A percentile compares a stretch with the other conserved stretches of the same genome.
Evolutionary conservation across 2,113 vertebrate species (phyloP).

Genomic region (Mionectes macconnelli): DNA sequence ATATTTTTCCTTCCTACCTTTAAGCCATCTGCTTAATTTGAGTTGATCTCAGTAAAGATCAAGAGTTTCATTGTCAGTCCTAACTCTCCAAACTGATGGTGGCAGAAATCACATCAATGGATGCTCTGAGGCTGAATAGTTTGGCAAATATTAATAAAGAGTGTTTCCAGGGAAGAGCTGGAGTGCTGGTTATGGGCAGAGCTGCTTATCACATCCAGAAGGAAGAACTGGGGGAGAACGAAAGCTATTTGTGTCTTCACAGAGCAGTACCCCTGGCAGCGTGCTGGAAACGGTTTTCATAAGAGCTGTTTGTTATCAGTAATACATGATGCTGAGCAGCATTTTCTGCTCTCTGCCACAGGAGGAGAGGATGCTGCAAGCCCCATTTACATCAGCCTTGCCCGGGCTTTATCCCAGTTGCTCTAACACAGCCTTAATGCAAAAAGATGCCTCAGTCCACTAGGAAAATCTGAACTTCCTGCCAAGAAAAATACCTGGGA

Average conservation of each 20-base stretch:
- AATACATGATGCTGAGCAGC: background rate
- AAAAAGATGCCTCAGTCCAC: background rate
- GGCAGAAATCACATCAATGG: background rate
- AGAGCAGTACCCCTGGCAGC: background rate
- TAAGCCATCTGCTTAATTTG: background rate
- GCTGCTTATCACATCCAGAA: background rate
- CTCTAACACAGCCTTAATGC: background rate
- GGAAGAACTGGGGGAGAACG: background rate
- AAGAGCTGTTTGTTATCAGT: background rate
- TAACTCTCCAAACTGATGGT: background rate
- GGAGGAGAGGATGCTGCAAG: background rate
- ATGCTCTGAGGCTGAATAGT: background rate
- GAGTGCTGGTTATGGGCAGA: background rate
- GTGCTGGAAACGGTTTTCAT: fast-evolving
- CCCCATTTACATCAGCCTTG: background rate
- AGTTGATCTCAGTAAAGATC: background rate
- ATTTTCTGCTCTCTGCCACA: background rate
- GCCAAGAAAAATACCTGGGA: conserved; percentile 14
- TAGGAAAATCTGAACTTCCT: background rate
- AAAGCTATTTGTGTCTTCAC: fast-evolving
- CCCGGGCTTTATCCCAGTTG: background rate
- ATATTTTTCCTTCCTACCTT: background rate
- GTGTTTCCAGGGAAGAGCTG: background rate
- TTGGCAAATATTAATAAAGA: background rate
- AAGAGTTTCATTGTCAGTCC: background rate